Evolutionary conservation across 1,140 invertebrate species (phyloP).

Genomic region (Drosophila repleta): DNA sequence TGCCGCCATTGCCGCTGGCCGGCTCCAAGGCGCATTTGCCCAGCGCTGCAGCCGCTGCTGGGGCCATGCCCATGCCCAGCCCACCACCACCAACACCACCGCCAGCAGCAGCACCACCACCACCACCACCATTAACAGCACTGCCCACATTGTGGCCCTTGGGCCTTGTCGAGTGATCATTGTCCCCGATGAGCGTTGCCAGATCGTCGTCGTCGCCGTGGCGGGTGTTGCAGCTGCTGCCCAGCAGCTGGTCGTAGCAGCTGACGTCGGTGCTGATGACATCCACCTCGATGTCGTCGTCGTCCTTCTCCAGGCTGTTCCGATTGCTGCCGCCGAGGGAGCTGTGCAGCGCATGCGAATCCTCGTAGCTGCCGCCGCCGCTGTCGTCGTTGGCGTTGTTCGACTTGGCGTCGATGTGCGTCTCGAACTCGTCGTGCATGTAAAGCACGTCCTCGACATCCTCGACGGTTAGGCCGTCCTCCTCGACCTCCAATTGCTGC

Average conservation of each 20-base stretch:
- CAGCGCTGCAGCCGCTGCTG: slow-evolving; percentile 20
- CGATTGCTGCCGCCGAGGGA: slow-evolving; percentile 76
- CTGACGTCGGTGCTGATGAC: slow-evolving; percentile 83
- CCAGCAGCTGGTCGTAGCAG: slow-evolving; percentile 80
- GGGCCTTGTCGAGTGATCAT: slow-evolving; percentile 53
- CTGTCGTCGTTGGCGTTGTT: slow-evolving; percentile 83
- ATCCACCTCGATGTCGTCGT: slow-evolving; percentile 82
- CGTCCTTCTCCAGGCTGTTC: slow-evolving; percentile 81
- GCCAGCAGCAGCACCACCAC: slow-evolving; percentile 1
- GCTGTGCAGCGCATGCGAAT: slow-evolving; percentile 78
- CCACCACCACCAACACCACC: slow-evolving; percentile 28
- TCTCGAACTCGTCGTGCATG: slow-evolving; percentile 86
- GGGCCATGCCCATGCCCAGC: slow-evolving; percentile 40
- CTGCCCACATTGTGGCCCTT: slow-evolving; percentile 21
- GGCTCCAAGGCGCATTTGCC: slow-evolving; percentile 23
- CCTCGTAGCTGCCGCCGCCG: slow-evolving; percentile 81
- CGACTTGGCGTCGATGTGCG: slow-evolving; percentile 75
- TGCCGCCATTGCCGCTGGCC: slow-evolving; percentile 51
- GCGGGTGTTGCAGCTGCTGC: slow-evolving; percentile 78
- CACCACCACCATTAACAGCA: neutral
- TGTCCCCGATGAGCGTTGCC: slow-evolving; percentile 69
- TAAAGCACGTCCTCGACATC: slow-evolving; percentile 77
- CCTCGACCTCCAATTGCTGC: slow-evolving; percentile 32
- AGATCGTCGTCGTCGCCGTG: slow-evolving; percentile 78
- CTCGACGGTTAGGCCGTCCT: slow-evolving; percentile 40